Conservation (phyloP, 2,888 invertebrate species). For the Thelaira solivaga region DNA sequence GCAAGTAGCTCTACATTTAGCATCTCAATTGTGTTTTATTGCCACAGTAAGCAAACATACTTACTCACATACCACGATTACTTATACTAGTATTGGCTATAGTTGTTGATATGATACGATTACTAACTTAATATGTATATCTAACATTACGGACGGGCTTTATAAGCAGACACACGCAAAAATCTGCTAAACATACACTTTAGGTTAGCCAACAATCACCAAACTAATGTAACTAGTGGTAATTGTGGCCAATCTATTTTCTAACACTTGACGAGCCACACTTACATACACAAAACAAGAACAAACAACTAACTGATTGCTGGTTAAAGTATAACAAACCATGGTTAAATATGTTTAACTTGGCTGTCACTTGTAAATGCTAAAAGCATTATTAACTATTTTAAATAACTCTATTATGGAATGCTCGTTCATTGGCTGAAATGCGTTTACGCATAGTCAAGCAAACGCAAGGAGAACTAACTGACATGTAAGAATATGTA, state of each 20-base stretch:
- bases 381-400: constrained; percentile 56
- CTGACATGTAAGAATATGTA: constrained; percentile 7
- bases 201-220: neutral
- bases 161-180: constrained; percentile 28
- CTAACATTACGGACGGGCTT: neutral
- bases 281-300: constrained; percentile 20
- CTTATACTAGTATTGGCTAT: no score
- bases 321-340: constrained; percentile 9
- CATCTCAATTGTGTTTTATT: constrained; percentile 41
- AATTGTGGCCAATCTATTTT: constrained; percentile 12
- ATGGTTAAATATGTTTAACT: constrained; percentile 56
- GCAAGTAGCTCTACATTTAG: constrained; percentile 51
- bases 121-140: neutral
- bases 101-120: constrained; percentile 23
- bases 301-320: neutral
- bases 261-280: neutral
- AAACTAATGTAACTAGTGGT: neutral
- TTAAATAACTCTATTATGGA: constrained; percentile 59
- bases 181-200: constrained; percentile 8
- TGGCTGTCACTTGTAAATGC: constrained; percentile 56
- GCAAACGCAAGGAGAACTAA: neutral
- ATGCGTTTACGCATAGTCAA: constrained; percentile 41
- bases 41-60: neutral
- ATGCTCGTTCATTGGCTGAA: neutral
- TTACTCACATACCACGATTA: no score